A percentile compares a stretch with the other conserved stretches of the same genome.
Evolutionary conservation across 1,140 invertebrate genomes (phyloP).

Genomic region (Heliconius hewitsoni): DNA sequence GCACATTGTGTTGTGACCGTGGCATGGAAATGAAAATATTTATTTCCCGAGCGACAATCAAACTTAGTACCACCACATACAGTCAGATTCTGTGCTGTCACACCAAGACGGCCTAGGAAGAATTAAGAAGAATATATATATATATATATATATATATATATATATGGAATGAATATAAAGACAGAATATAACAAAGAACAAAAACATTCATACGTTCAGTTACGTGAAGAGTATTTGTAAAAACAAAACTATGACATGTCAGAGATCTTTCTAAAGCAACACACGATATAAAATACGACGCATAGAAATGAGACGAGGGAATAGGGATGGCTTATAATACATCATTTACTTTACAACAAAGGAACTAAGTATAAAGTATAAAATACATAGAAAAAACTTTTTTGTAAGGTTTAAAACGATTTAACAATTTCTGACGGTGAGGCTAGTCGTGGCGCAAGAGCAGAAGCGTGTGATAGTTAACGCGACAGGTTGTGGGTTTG

Average conservation of each 20-base stretch:
- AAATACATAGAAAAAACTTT: not conserved
- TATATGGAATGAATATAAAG: not conserved
- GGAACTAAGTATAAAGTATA: constrained; percentile 21
- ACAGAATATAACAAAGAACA: not conserved
- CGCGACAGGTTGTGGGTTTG: too few relatives aligned
- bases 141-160: too few relatives aligned
- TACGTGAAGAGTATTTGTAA: constrained; percentile 23
- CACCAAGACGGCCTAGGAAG: not conserved
- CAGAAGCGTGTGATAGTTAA: too few relatives aligned
- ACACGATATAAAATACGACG: constrained; percentile 45
- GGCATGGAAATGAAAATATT: too few relatives aligned
- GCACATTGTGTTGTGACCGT: too few relatives aligned
- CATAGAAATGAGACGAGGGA: constrained; percentile 53
- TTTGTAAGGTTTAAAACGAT: not conserved
- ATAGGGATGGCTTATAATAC: constrained; percentile 46
- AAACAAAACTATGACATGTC: constrained; percentile 36
- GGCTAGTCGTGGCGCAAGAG: not conserved
- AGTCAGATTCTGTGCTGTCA: not conserved
- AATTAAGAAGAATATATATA: too few relatives aligned
- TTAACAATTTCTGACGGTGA: not conserved
- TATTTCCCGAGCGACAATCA: too few relatives aligned
- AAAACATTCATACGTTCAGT: constrained; percentile 5
- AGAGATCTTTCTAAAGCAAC: constrained; percentile 34
- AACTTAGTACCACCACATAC: too few relatives aligned
- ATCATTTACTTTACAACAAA: constrained; percentile 29